These are phyloP conservation scores for Thymallus thymallus DNA, from an alignment of 2,113 vertebrate genomes.

Conservation along the genomic window DNA sequence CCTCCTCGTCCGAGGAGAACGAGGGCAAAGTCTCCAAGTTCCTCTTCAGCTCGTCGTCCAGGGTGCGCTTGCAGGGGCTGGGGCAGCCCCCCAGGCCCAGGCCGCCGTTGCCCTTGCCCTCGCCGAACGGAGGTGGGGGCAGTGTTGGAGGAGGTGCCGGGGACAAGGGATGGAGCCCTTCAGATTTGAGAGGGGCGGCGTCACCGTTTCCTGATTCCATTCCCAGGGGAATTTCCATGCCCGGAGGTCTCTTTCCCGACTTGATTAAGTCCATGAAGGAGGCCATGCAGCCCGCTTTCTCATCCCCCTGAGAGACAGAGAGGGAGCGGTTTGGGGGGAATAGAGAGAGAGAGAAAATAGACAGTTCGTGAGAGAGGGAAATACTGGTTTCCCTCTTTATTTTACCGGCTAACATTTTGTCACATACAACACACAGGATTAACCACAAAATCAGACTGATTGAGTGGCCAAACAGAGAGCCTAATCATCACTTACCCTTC, in stretches of 20 bases:
- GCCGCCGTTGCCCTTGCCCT: conserved; percentile 77
- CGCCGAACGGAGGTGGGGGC: conserved; percentile 65
- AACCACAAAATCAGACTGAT: no score
- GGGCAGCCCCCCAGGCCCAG: conserved; percentile 84
- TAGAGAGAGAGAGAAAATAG: background rate
- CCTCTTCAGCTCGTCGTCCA: conserved; percentile 89
- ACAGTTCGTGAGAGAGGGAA: no score
- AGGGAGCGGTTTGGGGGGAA: background rate
- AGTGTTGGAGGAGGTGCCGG: conserved; percentile 56
- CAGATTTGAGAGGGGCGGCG: conserved; percentile 70
- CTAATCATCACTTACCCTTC: conserved; percentile 50
- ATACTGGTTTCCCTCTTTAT: no score
- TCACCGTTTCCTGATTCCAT: conserved; percentile 70
- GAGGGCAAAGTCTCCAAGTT: conserved; percentile 91
- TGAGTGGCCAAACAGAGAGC: no score
- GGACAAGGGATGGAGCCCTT: conserved; percentile 65
- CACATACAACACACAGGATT: no score
- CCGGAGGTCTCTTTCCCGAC: conserved; percentile 84
- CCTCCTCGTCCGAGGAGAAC: conserved; percentile 90
- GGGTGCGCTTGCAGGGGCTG: conserved; percentile 79
- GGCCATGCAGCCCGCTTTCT: conserved; percentile 89
- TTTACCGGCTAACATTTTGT: no score
- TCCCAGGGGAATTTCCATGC: conserved; percentile 70
- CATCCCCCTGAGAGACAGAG: conserved; percentile 75
- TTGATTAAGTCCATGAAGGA: conserved; percentile 93